These are phyloP conservation scores for Odocoileus hemionus DNA, from an alignment of 2,113 vertebrate species.

Conservation along the genomic window DNA sequence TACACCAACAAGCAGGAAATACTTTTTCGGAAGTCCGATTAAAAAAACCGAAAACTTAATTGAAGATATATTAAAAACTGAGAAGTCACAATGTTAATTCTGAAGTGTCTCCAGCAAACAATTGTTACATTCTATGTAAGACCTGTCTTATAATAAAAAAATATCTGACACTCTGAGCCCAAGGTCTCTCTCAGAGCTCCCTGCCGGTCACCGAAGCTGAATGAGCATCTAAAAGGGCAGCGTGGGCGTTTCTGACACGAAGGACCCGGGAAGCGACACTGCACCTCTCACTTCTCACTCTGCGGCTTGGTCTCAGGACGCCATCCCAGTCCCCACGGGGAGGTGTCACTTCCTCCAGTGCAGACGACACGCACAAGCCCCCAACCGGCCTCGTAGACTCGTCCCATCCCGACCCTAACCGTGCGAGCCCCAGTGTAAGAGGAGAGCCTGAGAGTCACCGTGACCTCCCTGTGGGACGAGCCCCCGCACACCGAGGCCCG, in stretches of 20 bases:
- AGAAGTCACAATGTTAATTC: neutral
- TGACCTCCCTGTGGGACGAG: fast-evolving
- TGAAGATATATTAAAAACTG: neutral
- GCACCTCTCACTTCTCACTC: neutral
- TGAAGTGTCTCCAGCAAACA: neutral
- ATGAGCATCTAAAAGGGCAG: neutral
- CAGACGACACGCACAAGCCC: neutral
- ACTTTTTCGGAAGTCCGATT: too few species aligned
- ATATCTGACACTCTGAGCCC: neutral
- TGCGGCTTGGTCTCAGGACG: neutral
- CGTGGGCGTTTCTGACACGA: fast-evolving
- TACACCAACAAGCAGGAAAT: neutral
- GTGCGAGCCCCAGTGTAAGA: neutral
- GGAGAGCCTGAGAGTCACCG: neutral
- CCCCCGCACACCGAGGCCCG: neutral
- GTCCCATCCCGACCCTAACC: too few species aligned
- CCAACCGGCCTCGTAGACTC: neutral
- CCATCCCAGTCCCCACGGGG: neutral
- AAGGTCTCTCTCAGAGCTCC: neutral
- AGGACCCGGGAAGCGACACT: neutral
- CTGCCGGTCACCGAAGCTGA: neutral
- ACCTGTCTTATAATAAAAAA: neutral
- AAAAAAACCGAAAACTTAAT: neutral
- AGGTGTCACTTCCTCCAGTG: neutral
- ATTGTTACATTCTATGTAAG: neutral